A percentile compares a stretch with the other conserved stretches of the same genome.
Evolutionary conservation across 2,888 invertebrate species (phyloP).

Genomic region (Caenorhabditis uteleia): DNA sequence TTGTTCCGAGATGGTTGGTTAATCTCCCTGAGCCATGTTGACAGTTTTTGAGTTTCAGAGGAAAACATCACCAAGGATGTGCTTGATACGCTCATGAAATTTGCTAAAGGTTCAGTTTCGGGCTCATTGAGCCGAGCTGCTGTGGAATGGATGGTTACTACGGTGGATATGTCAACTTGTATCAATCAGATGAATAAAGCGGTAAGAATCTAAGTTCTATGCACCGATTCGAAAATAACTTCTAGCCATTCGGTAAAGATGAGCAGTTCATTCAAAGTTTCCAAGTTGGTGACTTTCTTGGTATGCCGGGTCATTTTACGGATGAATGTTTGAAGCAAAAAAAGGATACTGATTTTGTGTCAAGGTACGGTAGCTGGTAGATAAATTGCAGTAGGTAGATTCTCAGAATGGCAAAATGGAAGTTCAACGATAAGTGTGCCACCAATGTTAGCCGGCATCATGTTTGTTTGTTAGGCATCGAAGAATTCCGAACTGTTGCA

Average conservation of each 20-base stretch:
- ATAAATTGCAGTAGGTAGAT: neutral
- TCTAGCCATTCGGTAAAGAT: conserved; percentile 34
- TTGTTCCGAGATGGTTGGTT: conserved; percentile 21
- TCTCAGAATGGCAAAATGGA: neutral
- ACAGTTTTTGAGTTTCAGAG: neutral
- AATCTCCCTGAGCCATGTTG: no score
- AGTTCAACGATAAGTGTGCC: conserved; percentile 19
- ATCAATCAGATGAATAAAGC: conserved; percentile 23
- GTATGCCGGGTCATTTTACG: conserved; percentile 48
- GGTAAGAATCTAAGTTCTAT: neutral
- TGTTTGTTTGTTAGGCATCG: conserved; percentile 41
- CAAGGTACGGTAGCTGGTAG: conserved; percentile 16
- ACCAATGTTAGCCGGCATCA: conserved; percentile 15
- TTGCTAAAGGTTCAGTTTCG: conserved; percentile 44
- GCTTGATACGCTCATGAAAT: conserved; percentile 21
- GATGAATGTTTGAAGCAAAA: conserved; percentile 34
- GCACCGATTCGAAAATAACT: neutral
- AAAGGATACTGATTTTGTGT: conserved; percentile 36
- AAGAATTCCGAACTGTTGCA: conserved; percentile 26
- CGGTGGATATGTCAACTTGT: conserved; percentile 21
- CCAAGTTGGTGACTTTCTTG: conserved; percentile 16
- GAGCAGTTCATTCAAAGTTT: conserved; percentile 31
- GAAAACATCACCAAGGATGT: neutral
- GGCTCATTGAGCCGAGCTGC: conserved; percentile 39
- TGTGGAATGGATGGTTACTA: conserved; percentile 41